A percentile compares a stretch with the other conserved stretches of the same genome.
These are phyloP conservation scores for Luffia ferchaultella DNA, from an alignment of 2,888 invertebrate species.

Conservation along the genomic window DNA sequence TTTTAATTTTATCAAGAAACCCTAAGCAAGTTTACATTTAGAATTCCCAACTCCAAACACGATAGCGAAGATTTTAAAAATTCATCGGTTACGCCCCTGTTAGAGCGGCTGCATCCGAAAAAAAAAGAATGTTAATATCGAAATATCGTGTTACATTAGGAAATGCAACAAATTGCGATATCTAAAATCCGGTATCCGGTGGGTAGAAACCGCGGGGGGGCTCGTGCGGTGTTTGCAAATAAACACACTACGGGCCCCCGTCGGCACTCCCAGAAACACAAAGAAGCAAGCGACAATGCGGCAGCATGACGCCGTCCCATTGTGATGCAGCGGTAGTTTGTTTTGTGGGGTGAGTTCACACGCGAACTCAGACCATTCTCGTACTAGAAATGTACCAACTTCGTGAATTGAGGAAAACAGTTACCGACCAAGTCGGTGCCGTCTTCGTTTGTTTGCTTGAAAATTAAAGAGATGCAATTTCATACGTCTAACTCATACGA, in stretches of 20 bases:
- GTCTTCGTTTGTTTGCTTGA: too few species aligned
- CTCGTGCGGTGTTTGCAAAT: conserved; percentile 56
- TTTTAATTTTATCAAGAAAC: too few species aligned
- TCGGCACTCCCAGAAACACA: conserved; percentile 21
- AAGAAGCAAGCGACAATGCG: not conserved
- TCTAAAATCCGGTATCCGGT: conserved; percentile 14
- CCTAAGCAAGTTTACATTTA: too few species aligned
- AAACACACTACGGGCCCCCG: conserved; percentile 48
- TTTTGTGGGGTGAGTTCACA: conserved; percentile 32
- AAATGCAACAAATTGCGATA: conserved; percentile 48
- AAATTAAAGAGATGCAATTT: too few species aligned
- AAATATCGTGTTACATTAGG: conserved; percentile 6
- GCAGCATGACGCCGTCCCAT: conserved; percentile 3
- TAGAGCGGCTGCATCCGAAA: not conserved
- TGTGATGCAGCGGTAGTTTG: conserved; percentile 2
- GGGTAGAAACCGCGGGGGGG: conserved; percentile 32
- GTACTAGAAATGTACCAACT: too few species aligned
- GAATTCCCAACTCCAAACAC: too few species aligned
- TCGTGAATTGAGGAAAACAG: too few species aligned
- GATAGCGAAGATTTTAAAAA: too few species aligned
- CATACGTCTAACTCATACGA: too few species aligned
- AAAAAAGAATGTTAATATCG: not conserved
- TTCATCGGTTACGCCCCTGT: not conserved
- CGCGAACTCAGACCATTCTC: too few species aligned
- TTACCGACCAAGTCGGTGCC: too few species aligned